Evolutionary conservation across 2,113 vertebrate species (phyloP).

Genomic region (Edolisoma coerulescens): DNA sequence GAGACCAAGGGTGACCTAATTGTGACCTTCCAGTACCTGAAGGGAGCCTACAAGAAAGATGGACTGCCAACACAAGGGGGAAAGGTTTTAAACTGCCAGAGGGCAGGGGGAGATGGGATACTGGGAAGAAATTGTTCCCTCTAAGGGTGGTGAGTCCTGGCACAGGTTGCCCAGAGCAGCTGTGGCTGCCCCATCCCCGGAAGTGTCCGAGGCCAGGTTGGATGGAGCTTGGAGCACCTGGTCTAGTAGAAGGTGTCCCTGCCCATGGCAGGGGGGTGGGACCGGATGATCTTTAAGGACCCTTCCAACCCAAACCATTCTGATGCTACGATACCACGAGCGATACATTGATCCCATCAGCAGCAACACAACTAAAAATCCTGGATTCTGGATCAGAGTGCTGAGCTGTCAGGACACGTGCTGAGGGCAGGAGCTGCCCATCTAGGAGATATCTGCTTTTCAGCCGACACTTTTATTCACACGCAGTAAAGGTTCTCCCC

Average conservation of each 20-base stretch:
- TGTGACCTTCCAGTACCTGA: background rate
- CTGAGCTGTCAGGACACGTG: background rate
- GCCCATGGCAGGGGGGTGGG: background rate
- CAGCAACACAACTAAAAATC: background rate
- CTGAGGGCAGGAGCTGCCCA: background rate
- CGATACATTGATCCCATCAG: background rate
- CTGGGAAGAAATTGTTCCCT: background rate
- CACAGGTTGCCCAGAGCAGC: background rate
- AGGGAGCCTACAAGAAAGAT: background rate
- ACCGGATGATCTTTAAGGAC: background rate
- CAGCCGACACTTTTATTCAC: conserved; percentile 6
- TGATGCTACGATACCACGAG: background rate
- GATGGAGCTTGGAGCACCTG: background rate
- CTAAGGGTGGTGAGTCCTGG: background rate
- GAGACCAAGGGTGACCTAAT: background rate
- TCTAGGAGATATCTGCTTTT: background rate
- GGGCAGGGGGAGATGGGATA: background rate
- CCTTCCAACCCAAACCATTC: background rate
- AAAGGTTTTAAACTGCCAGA: background rate
- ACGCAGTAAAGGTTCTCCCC: background rate
- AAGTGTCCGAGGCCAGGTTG: background rate
- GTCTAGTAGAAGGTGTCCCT: background rate
- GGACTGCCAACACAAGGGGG: background rate
- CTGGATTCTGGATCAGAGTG: background rate
- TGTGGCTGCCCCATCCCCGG: background rate